Base-by-base conservation (phyloP, 2,113 vertebrate genomes). In the Chaetodon auriga region DNA sequence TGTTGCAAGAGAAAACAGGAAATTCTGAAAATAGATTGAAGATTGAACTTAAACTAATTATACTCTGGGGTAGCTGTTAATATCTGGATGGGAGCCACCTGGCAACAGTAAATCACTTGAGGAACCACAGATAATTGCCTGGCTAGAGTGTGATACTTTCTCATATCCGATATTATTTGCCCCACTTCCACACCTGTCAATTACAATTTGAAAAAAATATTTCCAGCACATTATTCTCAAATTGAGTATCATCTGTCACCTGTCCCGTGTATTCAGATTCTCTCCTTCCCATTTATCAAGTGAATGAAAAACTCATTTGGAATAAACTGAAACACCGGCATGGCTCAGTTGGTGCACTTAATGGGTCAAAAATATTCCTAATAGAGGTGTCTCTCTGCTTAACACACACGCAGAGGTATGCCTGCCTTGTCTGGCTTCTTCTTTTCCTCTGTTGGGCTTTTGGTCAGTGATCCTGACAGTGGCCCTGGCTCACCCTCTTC, bases 201-300 rank as follows among this genome's bases (percentile, higher is more conserved):
- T 90, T 80, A 83, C 60, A 81, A 85, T 90, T 71, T 85, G 21
- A 79, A 80, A 64, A 73, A 36, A 62, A 68, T 49, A 64, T 85
- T 68, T 53, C 57, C 55, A n/a, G 66, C 74, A 89, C 80, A 90
- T 87, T 78, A 63, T 45, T 51, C 70, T 69, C 78, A 41, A 54
- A 80, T 80, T 81, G n/a, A 61, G 51, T 43, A 63, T 86, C 75
- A 86, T 84, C 78, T 82, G 78, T 83, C 80, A 81, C 35, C 79
- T 55, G 65, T 54, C 77, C 77, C 53, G 58, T 25, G 51, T 58
- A 43, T 76, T 76, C 66, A 71, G 5, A 61, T 76, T 64, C 21
- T 54, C 60, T 49, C 41, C 60, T 21, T 77, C 57, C 63, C 19
- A 63, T 84, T 84, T 70, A 55, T 78, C 57, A 66, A 61, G 68